A percentile compares a stretch with the other conserved stretches of the same genome.
Conservation (phyloP, 37 sponge, comb jelly and placozoan genomes). For the Bolinopsis microptera region DNA sequence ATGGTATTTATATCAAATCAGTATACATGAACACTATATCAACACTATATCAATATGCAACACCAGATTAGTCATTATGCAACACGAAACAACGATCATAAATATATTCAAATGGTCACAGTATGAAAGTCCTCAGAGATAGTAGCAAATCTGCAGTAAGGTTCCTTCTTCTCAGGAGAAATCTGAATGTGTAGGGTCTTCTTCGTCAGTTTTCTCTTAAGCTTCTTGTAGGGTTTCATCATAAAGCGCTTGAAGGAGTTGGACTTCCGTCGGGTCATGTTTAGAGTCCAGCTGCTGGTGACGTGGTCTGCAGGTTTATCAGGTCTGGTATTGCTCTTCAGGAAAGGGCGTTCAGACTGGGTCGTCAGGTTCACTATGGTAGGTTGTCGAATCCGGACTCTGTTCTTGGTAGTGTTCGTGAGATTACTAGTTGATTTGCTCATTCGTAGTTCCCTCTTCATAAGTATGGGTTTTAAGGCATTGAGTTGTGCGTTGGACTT, state of each 20-base stretch:
- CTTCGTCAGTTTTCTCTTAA: not conserved
- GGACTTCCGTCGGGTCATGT: not conserved
- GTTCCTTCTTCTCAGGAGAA: not conserved
- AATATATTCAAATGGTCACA: not conserved
- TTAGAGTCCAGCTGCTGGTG: not conserved
- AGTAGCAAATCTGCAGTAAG: not conserved
- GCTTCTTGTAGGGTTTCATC: not conserved
- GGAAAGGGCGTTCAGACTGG: not conserved
- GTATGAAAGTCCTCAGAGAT: not conserved
- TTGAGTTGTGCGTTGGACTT: not conserved
- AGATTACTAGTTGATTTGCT: not conserved
- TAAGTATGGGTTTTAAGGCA: not conserved
- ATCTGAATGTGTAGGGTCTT: not conserved
- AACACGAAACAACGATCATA: no score
- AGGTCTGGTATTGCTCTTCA: not conserved
- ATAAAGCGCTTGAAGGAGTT: not conserved
- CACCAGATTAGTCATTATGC: no score
- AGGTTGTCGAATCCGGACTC: not conserved
- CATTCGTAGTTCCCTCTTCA: not conserved
- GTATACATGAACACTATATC: no score
- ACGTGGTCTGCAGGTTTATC: not conserved
- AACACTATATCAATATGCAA: no score
- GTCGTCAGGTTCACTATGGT: not conserved
- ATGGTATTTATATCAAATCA: no score
- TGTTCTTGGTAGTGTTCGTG: not conserved